phyloP scores from a whole-genome alignment of 1,140 invertebrate species.

The Delia radicum region DNA sequence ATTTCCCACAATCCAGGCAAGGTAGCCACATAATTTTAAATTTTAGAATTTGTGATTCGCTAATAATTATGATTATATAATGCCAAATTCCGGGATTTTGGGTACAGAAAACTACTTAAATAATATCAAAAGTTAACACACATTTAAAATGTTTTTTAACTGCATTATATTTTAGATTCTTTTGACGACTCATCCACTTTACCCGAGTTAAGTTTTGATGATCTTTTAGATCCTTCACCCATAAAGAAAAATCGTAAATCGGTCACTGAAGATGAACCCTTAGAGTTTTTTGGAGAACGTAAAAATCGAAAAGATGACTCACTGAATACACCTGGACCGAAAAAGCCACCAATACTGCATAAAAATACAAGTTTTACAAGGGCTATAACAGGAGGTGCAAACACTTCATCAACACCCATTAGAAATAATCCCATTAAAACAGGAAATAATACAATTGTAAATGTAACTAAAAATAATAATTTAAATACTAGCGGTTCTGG shows the following conservation, averaged over 20 bases:
- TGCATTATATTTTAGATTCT: constrained; percentile 31
- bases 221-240: constrained; percentile 41
- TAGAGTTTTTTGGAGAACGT: constrained; percentile 23
- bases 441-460: not conserved
- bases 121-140: too few species aligned
- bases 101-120: too few species aligned
- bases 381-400: not conserved
- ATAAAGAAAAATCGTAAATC: constrained; percentile 34
- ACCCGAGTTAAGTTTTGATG: constrained; percentile 45
- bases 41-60: too few species aligned
- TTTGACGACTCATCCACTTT: constrained; percentile 41
- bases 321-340: constrained; percentile 43
- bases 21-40: too few species aligned
- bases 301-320: constrained; percentile 33
- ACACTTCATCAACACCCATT: not conserved
- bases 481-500: too few species aligned
- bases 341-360: constrained; percentile 34
- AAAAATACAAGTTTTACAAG: not conserved
- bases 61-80: too few species aligned
- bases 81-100: too few species aligned
- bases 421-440: not conserved
- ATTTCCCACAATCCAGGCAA: too few species aligned
- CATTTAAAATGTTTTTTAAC: too few species aligned
- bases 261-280: constrained; percentile 28
- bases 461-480: not conserved